Evolutionary conservation across 1,140 invertebrate genomes (phyloP).

Genomic region (Euura lappo): DNA sequence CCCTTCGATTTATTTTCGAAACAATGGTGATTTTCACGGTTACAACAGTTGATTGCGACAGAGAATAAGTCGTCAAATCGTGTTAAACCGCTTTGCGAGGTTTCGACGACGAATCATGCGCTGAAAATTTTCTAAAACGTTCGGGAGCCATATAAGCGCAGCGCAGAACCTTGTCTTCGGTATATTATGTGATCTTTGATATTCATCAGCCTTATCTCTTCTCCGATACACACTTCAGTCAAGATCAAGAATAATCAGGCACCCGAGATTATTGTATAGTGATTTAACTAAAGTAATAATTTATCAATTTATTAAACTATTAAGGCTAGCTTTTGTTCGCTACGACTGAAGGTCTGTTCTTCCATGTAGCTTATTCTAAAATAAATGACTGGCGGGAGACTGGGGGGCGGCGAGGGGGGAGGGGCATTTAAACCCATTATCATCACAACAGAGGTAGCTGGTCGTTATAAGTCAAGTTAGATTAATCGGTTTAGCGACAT

Average conservation of each 20-base stretch:
- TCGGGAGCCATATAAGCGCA: background rate
- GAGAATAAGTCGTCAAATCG: background rate
- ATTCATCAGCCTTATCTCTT: background rate
- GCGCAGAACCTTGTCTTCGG: background rate
- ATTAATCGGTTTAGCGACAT: conserved; percentile 36
- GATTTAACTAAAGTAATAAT: conserved; percentile 9
- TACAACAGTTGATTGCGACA: background rate
- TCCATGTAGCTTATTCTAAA: conserved; percentile 54
- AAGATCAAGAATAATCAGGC: background rate
- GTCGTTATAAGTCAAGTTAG: conserved; percentile 25
- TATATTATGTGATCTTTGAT: background rate
- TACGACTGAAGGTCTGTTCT: conserved; percentile 52
- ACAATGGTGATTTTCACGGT: background rate
- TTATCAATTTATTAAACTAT: conserved; percentile 12
- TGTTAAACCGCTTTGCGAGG: background rate
- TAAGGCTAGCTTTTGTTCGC: conserved; percentile 42
- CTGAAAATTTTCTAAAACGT: background rate
- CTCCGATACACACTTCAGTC: background rate
- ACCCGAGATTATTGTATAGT: conserved; percentile 1
- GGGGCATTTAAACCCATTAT: conserved; percentile 12
- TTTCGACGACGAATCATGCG: background rate
- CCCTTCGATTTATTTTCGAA: background rate
- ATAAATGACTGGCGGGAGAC: conserved; percentile 39
- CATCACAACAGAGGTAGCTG: conserved; percentile 16
- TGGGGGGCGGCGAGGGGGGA: background rate